Conservation (phyloP, 2,113 vertebrate genomes). For the Esox niger region DNA sequence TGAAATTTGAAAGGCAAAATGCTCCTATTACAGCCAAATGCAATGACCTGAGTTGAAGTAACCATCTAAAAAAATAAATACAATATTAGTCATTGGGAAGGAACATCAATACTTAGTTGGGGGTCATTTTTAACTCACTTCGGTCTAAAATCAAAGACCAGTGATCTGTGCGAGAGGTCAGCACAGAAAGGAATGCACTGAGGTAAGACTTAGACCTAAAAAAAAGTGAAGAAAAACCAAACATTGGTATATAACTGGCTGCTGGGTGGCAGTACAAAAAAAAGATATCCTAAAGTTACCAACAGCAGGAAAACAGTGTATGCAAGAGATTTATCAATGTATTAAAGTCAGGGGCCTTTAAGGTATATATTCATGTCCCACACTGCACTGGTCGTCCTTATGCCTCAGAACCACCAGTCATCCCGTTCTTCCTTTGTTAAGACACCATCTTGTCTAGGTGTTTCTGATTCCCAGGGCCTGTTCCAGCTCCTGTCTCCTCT, state of each 20-base stretch:
- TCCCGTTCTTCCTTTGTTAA: neutral
- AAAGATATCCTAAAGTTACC: slow-evolving; percentile 35
- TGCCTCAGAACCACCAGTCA: neutral
- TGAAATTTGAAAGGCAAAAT: neutral
- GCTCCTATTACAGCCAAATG: neutral
- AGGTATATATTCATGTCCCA: slow-evolving; percentile 3
- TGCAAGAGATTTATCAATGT: neutral
- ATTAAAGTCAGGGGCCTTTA: neutral
- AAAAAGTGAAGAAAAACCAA: slow-evolving; percentile 25
- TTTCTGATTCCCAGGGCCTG: slow-evolving; percentile 97
- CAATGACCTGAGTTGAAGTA: neutral
- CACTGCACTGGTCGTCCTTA: neutral
- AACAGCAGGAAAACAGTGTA: slow-evolving; percentile 21
- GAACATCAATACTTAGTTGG: neutral
- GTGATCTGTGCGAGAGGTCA: neutral
- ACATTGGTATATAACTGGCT: slow-evolving; percentile 13
- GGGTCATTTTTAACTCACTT: neutral
- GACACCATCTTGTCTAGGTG: slow-evolving; percentile 66
- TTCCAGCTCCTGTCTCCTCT: slow-evolving; percentile 94
- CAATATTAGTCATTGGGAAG: neutral
- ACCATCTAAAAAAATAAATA: too few species aligned
- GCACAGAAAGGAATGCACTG: slow-evolving; percentile 52
- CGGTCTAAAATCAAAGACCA: too few species aligned
- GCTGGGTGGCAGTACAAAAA: slow-evolving; percentile 11
- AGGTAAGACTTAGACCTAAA: slow-evolving; percentile 37